phyloP scores from a whole-genome alignment of 2,113 vertebrate genomes.

The Indri indri region DNA sequence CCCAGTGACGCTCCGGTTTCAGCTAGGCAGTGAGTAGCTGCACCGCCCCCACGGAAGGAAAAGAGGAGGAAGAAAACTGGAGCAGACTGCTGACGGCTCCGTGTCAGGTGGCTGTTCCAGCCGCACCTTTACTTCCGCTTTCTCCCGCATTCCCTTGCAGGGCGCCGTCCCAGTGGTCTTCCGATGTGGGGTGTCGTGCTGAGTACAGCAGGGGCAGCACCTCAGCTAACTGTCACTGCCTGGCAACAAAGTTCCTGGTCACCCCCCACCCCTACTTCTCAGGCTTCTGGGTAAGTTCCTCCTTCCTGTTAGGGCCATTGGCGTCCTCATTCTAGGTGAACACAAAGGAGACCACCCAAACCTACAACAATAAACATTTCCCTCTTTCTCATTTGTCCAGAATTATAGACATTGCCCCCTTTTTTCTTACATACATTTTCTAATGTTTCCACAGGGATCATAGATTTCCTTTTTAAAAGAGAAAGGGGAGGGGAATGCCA shows the following conservation, averaged over 20 bases:
- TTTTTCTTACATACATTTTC: background rate
- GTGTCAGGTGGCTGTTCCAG: background rate
- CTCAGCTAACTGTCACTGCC: background rate
- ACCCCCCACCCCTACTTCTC: background rate
- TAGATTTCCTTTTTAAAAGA: background rate
- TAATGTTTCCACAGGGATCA: conserved; percentile 8
- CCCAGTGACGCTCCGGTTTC: background rate
- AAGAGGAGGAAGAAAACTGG: background rate
- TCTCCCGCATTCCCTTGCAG: background rate
- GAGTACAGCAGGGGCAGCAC: background rate
- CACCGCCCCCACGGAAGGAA: background rate
- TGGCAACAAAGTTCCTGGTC: background rate
- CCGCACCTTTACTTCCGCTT: accelerated
- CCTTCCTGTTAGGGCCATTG: background rate
- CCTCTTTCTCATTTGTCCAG: background rate
- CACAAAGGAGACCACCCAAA: conserved; percentile 38
- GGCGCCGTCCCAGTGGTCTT: too few relatives aligned
- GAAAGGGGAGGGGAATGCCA: background rate
- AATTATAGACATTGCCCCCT: background rate
- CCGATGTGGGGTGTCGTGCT: accelerated
- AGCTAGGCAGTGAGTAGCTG: background rate
- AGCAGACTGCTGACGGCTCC: background rate
- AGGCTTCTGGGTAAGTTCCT: background rate
- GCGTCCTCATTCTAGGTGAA: background rate
- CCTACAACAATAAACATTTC: background rate